phyloP scores from a whole-genome alignment of 1,140 invertebrate species.

The Pinna nobilis region DNA sequence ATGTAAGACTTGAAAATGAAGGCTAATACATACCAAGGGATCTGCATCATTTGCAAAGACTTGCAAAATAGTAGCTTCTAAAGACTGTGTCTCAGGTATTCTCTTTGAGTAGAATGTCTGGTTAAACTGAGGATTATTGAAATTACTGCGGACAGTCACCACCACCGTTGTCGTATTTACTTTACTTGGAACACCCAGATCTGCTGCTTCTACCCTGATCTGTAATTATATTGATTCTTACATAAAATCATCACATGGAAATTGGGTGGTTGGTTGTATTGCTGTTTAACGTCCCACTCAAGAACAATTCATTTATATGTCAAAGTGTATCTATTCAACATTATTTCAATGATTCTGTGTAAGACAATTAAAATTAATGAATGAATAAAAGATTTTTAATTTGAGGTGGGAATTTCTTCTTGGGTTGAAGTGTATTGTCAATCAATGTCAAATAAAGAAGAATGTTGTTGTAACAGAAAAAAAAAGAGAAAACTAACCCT shows the following conservation, averaged over 20 bases:
- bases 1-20: neutral
- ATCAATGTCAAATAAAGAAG: neutral
- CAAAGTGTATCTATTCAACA: too few relatives aligned
- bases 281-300: too few relatives aligned
- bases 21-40: constrained; percentile 40
- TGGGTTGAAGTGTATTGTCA: neutral
- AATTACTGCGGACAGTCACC: constrained; percentile 82
- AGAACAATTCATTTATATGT: too few relatives aligned
- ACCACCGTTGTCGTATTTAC: constrained; percentile 87
- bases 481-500: neutral
- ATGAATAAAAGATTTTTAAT: too few relatives aligned
- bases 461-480: neutral
- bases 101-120: constrained; percentile 23
- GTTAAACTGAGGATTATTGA: constrained; percentile 47
- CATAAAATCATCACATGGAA: too few relatives aligned
- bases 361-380: too few relatives aligned
- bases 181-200: constrained; percentile 87
- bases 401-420: neutral
- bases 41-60: constrained; percentile 79
- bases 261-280: too few relatives aligned
- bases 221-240: constrained; percentile 46
- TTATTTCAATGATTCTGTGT: too few relatives aligned
- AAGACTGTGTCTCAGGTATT: constrained; percentile 79
- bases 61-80: constrained; percentile 53
- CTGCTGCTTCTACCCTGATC: constrained; percentile 78